A percentile compares a stretch with the other conserved stretches of the same genome.
Conservation (phyloP, 1,140 invertebrate genomes). For the Ips nitidus region DNA sequence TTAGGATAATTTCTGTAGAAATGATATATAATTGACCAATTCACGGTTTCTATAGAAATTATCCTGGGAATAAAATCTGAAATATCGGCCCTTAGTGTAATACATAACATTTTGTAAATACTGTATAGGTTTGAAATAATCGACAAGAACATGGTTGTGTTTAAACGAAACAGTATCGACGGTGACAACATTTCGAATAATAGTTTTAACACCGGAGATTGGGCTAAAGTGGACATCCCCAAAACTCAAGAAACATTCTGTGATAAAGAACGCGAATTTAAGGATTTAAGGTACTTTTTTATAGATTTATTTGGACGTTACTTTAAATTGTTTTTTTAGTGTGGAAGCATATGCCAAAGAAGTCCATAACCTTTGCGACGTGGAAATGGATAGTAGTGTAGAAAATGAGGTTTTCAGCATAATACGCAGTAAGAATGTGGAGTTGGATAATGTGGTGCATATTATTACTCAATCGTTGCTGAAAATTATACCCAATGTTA, state of each 20-base stretch:
- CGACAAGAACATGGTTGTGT: constrained; percentile 42
- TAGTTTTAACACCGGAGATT: constrained; percentile 47
- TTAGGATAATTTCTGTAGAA: too few relatives aligned
- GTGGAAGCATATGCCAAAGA: constrained; percentile 55
- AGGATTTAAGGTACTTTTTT: constrained; percentile 14
- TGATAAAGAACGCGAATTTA: constrained; percentile 22
- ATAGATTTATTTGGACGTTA: neutral
- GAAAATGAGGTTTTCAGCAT: constrained; percentile 36
- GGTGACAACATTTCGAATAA: constrained; percentile 48
- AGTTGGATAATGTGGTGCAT: constrained; percentile 52
- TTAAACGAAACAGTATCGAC: constrained; percentile 34
- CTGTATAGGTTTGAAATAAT: constrained; percentile 49
- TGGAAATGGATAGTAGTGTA: constrained; percentile 47
- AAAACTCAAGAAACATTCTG: constrained; percentile 10
- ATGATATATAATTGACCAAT: too few relatives aligned
- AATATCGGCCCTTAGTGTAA: neutral
- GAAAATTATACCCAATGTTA: constrained; percentile 69
- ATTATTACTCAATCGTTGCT: constrained; percentile 58
- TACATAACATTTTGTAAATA: constrained; percentile 1
- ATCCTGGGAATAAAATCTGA: too few relatives aligned
- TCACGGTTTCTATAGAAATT: too few relatives aligned
- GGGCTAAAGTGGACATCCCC: constrained; percentile 43
- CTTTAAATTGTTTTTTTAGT: constrained; percentile 19
- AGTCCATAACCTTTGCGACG: constrained; percentile 54
- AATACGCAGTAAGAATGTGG: constrained; percentile 35